Percentiles rank a stretch among this genome's conserved stretches.
Conservation (phyloP, 37 sponge, comb jelly and placozoan species). For the Spongilla lacustris region DNA sequence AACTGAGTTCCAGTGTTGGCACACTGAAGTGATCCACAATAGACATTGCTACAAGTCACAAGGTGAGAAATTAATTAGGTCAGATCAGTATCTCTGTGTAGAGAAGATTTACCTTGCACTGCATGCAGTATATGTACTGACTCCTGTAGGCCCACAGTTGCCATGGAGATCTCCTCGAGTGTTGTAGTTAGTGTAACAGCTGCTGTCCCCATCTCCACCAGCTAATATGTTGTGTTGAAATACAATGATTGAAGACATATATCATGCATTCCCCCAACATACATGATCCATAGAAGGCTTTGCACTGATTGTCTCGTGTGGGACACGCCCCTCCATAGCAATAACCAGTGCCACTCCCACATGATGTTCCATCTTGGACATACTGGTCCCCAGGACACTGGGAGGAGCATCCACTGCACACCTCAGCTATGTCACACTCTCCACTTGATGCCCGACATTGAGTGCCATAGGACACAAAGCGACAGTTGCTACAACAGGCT, state of each 20-base stretch:
- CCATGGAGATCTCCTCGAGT: conserved; percentile 35
- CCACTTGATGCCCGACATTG: conserved; percentile 35
- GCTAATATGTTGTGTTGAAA: neutral
- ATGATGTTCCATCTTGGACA: conserved; percentile 42
- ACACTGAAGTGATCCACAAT: neutral
- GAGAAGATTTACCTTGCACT: conserved; percentile 17
- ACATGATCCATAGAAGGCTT: conserved; percentile 39
- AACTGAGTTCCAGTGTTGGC: neutral
- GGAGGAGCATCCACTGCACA: conserved; percentile 58
- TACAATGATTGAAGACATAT: neutral
- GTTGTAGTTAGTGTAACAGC: conserved; percentile 37
- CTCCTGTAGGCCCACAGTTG: conserved; percentile 44
- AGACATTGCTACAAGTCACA: neutral
- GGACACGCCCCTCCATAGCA: conserved; percentile 64
- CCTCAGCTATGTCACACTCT: conserved; percentile 69
- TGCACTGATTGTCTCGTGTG: conserved; percentile 32
- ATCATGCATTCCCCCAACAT: neutral
- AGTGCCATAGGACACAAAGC: conserved; percentile 40
- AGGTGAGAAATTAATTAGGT: no score
- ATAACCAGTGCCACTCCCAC: conserved; percentile 43
- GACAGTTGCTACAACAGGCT: conserved; percentile 61
- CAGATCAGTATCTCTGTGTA: neutral
- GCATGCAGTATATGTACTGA: conserved; percentile 40
- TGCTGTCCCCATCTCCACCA: conserved; percentile 1
- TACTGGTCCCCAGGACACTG: conserved; percentile 64